Conservation (phyloP, 2,113 vertebrate genomes). For the Leucoraja erinaceus region DNA sequence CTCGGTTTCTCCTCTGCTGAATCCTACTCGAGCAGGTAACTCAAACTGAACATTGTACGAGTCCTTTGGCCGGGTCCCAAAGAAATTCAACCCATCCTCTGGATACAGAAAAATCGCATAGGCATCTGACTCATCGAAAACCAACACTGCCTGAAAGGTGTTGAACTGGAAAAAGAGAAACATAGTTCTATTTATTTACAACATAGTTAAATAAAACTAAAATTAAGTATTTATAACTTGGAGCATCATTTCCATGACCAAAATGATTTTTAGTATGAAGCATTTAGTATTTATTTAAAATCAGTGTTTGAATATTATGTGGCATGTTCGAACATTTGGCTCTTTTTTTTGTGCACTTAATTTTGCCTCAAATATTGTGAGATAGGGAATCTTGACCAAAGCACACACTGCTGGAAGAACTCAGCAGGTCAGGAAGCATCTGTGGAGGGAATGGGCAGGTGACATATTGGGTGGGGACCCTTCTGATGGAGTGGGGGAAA, state of each 20-base stretch:
- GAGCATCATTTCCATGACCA: neutral
- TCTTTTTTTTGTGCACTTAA: neutral
- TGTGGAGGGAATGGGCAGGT: too few species aligned
- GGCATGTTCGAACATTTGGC: neutral
- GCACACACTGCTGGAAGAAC: too few species aligned
- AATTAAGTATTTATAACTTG: too few species aligned
- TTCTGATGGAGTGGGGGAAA: too few species aligned
- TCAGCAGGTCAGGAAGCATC: too few species aligned
- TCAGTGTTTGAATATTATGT: neutral
- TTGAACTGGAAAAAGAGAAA: constrained; percentile 63
- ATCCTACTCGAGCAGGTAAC: constrained; percentile 83
- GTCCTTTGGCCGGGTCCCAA: constrained; percentile 80
- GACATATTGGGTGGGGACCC: too few species aligned
- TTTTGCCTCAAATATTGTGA: neutral
- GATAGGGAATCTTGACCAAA: neutral
- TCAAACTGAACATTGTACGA: constrained; percentile 83
- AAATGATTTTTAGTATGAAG: too few species aligned
- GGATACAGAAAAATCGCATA: constrained; percentile 88
- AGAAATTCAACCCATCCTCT: constrained; percentile 73
- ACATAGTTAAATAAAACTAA: neutral
- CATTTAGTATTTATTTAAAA: neutral
- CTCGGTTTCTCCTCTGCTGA: constrained; percentile 73
- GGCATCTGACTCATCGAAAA: constrained; percentile 68
- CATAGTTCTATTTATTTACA: neutral
- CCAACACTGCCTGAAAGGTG: constrained; percentile 86